These are phyloP conservation scores for Anhinga anhinga DNA, from an alignment of 2,113 vertebrate species.

Conservation along the genomic window DNA sequence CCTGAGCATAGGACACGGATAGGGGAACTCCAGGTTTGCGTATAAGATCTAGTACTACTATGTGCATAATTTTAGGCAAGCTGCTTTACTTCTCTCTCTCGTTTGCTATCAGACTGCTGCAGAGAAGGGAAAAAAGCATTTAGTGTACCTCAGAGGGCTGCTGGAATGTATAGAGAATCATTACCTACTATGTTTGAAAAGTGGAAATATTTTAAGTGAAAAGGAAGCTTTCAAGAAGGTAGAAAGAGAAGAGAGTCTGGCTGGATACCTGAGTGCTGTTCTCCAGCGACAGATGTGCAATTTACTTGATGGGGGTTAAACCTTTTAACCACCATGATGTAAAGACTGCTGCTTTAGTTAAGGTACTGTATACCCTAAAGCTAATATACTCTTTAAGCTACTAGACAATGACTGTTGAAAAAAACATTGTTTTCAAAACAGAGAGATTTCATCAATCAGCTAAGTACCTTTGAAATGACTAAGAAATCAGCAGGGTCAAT, in stretches of 20 bases:
- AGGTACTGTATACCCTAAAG: constrained; percentile 8
- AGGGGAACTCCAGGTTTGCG: background rate
- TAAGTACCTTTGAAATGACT: background rate
- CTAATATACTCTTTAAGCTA: background rate
- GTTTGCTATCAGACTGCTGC: background rate
- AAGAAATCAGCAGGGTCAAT: background rate
- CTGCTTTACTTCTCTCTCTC: background rate
- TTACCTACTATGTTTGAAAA: background rate
- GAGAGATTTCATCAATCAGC: constrained; percentile 9
- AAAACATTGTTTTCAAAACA: background rate
- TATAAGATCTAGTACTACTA: background rate
- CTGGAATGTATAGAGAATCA: background rate
- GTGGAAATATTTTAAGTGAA: background rate
- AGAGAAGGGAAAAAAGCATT: background rate
- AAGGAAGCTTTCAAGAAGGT: background rate
- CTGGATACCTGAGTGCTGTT: background rate
- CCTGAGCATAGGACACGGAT: background rate
- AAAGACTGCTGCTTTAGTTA: background rate
- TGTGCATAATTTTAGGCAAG: background rate
- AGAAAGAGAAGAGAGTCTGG: background rate
- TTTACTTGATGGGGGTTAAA: background rate
- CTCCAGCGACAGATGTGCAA: background rate
- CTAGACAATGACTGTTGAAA: constrained; percentile 20
- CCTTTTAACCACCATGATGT: background rate
- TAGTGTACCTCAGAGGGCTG: background rate